phyloP scores from a whole-genome alignment of 2,888 invertebrate species.

The Tineola bisselliella region DNA sequence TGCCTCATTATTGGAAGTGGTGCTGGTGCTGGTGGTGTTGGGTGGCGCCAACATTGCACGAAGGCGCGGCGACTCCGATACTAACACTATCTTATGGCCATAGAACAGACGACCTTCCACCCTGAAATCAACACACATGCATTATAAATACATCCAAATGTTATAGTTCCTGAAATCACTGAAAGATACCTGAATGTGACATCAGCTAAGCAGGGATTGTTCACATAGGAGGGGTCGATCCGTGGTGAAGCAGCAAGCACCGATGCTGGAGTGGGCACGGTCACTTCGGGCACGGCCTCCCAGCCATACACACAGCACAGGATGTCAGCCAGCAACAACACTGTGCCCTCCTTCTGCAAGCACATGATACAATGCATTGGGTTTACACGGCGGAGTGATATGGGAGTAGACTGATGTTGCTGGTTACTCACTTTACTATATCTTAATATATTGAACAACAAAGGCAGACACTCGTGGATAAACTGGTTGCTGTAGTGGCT shows the following conservation, averaged over 20 bases:
- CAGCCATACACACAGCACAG: conserved; percentile 90
- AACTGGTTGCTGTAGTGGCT: conserved; percentile 83
- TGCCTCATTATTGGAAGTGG: conserved; percentile 27
- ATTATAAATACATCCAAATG: too few species aligned
- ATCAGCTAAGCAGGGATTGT: conserved; percentile 92
- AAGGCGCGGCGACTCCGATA: conserved; percentile 88
- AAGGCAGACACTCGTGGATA: conserved; percentile 88
- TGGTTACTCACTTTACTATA: conserved; percentile 78
- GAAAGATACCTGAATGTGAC: conserved; percentile 87
- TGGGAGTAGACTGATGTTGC: too few species aligned
- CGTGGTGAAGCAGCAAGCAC: conserved; percentile 54
- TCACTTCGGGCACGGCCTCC: conserved; percentile 82
- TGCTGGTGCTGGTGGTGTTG: conserved; percentile 30
- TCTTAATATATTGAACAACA: conserved; percentile 89
- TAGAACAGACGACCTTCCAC: conserved; percentile 92
- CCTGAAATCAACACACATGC: conserved; percentile 44
- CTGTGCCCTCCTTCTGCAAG: conserved; percentile 86
- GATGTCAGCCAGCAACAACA: conserved; percentile 85
- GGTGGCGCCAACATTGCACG: conserved; percentile 79
- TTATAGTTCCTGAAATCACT: too few species aligned
- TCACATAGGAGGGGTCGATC: conserved; percentile 93
- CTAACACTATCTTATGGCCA: conserved; percentile 92
- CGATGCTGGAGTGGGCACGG: conserved; percentile 41
- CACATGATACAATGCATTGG: too few species aligned
- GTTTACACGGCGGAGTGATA: too few species aligned